These are phyloP conservation scores for Bombycilla garrulus DNA, from an alignment of 2,113 vertebrate genomes.

Conservation along the genomic window DNA sequence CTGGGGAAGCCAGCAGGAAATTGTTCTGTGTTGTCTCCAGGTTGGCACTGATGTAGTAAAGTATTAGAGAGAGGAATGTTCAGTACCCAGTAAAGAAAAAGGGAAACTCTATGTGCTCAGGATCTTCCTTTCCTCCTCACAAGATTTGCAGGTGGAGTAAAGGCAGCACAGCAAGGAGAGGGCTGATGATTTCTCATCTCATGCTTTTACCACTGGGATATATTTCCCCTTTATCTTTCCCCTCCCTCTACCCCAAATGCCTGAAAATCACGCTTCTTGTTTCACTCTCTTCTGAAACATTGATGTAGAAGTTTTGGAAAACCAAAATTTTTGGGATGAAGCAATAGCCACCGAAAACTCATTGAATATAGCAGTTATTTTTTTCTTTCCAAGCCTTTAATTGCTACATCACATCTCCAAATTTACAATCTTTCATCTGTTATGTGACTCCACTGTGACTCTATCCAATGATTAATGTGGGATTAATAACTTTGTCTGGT, in stretches of 20 bases:
- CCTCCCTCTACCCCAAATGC: not conserved
- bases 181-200: not conserved
- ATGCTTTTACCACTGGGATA: not conserved
- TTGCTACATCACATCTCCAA: not conserved
- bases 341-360: not conserved
- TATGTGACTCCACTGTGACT: not conserved
- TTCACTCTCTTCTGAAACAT: not conserved
- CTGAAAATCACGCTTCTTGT: not conserved
- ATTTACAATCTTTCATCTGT: not conserved
- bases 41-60: not conserved
- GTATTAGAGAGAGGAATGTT: constrained; percentile 22
- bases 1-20: constrained; percentile 28
- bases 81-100: not conserved
- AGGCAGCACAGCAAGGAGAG: not conserved
- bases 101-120: not conserved
- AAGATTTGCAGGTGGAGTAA: not conserved
- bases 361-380: not conserved
- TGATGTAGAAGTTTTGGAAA: not conserved
- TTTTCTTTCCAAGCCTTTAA: not conserved
- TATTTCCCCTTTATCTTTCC: not conserved
- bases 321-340: not conserved
- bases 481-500: not conserved
- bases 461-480: not conserved
- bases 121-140: not conserved
- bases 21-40: not conserved